phyloP scores from a whole-genome alignment of 2,113 vertebrate genomes.

The Lophius piscatorius region DNA sequence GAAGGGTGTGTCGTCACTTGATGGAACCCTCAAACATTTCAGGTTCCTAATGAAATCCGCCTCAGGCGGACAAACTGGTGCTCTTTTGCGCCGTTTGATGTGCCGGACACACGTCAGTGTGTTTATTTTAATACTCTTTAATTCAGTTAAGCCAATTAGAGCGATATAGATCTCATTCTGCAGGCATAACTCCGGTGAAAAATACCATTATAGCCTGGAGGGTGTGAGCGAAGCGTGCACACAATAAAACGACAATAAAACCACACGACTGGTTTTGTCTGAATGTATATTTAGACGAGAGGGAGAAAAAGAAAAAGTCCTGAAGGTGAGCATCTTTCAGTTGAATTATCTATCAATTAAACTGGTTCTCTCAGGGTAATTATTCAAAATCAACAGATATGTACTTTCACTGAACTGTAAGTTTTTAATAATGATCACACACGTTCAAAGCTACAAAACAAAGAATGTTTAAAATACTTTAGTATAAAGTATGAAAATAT shows the following conservation, averaged over 20 bases:
- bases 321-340: too few relatives aligned
- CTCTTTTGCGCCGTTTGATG: constrained; percentile 45
- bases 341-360: too few relatives aligned
- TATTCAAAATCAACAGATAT: too few relatives aligned
- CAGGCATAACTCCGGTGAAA: constrained; percentile 43
- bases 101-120: constrained; percentile 15
- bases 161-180: constrained; percentile 51
- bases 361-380: background rate
- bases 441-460: too few relatives aligned
- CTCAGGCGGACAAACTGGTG: constrained; percentile 13
- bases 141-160: constrained; percentile 37
- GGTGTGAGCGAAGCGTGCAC: constrained; percentile 23
- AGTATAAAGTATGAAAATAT: too few relatives aligned
- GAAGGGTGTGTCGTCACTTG: constrained; percentile 65
- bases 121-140: constrained; percentile 34
- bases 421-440: too few relatives aligned
- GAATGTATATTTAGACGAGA: too few relatives aligned
- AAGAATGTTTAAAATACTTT: too few relatives aligned
- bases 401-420: too few relatives aligned
- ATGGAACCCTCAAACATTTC: constrained; percentile 27
- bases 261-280: too few relatives aligned
- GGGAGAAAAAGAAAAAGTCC: too few relatives aligned
- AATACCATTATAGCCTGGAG: constrained; percentile 21
- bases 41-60: constrained; percentile 44
- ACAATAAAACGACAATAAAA: too few relatives aligned